Conservation (phyloP, 2,113 vertebrate genomes). For the Pelusios castaneus region DNA sequence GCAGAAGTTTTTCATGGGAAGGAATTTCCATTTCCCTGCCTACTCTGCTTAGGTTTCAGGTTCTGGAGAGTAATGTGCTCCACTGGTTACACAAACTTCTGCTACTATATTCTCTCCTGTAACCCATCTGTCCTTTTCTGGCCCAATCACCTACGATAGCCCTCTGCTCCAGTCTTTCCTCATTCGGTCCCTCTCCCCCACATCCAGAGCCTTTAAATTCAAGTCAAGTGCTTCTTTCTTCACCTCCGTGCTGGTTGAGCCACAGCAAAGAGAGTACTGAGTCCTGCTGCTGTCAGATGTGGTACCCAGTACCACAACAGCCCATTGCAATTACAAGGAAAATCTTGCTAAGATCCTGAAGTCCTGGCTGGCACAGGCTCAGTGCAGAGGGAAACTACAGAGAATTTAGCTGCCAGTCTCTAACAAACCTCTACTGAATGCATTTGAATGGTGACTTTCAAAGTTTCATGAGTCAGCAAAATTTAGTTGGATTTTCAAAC, state of each 20-base stretch:
- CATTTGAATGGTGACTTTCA: neutral
- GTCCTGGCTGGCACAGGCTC: neutral
- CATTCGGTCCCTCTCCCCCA: neutral
- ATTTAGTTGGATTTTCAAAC: neutral
- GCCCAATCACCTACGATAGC: neutral
- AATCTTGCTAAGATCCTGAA: neutral
- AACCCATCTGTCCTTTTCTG: neutral
- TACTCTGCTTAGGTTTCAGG: neutral
- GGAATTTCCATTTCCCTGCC: too few species aligned
- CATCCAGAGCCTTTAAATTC: neutral
- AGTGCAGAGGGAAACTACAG: neutral
- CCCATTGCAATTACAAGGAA: neutral
- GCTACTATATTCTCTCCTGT: neutral
- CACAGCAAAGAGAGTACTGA: neutral
- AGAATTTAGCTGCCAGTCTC: neutral
- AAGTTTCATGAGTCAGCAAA: neutral
- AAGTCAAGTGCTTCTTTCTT: neutral
- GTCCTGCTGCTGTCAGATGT: too few species aligned
- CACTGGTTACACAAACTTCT: neutral
- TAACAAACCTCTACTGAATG: neutral
- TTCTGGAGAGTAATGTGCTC: neutral
- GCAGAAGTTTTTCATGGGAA: neutral
- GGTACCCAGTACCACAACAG: too few species aligned
- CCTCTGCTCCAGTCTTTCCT: neutral
- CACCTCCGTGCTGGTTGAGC: neutral